A percentile compares a stretch with the other conserved stretches of the same genome.
Evolutionary conservation across 2,888 invertebrate species (phyloP).

Genomic region (Steinernema carpocapsae): DNA sequence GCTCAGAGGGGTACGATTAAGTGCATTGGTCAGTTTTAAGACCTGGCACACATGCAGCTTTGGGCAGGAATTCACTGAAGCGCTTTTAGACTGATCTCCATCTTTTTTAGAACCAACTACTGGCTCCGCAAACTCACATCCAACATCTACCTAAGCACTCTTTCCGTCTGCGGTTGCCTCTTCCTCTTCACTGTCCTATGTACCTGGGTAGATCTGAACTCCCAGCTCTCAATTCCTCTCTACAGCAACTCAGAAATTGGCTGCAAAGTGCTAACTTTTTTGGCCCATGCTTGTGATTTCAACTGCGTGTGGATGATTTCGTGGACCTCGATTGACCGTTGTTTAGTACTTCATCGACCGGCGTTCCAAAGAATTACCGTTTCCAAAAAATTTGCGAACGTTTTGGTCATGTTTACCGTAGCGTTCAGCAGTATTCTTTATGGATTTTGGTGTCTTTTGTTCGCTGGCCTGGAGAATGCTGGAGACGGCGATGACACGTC

Average conservation of each 20-base stretch:
- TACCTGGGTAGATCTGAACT: slow-evolving; percentile 64
- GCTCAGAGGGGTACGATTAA: no score
- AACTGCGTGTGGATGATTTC: slow-evolving; percentile 66
- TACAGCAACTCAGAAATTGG: slow-evolving; percentile 60
- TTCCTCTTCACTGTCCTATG: slow-evolving; percentile 64
- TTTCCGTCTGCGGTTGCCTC: slow-evolving; percentile 64
- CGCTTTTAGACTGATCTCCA: no score
- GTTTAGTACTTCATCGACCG: slow-evolving; percentile 62
- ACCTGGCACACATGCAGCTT: no score
- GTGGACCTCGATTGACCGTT: slow-evolving; percentile 63
- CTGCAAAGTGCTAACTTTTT: slow-evolving; percentile 63
- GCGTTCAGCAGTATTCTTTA: slow-evolving; percentile 52
- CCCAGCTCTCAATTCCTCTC: slow-evolving; percentile 48
- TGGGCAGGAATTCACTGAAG: no score
- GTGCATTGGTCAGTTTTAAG: no score
- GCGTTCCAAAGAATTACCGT: slow-evolving; percentile 27
- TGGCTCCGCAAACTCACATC: slow-evolving; percentile 66
- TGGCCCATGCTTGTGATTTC: slow-evolving; percentile 66
- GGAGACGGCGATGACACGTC: slow-evolving; percentile 33
- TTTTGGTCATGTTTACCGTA: slow-evolving; percentile 56
- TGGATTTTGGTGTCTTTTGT: slow-evolving; percentile 59
- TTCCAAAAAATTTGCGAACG: slow-evolving; percentile 59
- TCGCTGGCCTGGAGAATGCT: slow-evolving; percentile 60
- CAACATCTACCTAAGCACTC: slow-evolving; percentile 64
- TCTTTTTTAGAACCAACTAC: slow-evolving; percentile 65